Evolutionary conservation across 2,113 vertebrate genomes (phyloP), one percentile per base, ranked within the genome.

Genomic region (Lipophrys pholis): DNA sequence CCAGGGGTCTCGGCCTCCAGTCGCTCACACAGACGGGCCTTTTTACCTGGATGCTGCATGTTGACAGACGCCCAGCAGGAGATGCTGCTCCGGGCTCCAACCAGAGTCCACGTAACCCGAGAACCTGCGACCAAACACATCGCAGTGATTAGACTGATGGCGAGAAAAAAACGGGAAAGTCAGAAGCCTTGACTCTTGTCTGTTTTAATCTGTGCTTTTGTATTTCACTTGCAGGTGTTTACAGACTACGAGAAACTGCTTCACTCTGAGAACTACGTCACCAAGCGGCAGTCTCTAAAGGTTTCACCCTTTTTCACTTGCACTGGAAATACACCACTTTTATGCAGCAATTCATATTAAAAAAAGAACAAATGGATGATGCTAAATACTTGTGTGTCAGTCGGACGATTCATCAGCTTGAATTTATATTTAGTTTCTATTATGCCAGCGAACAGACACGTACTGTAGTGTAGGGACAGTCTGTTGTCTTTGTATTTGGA

Each of bases 221-320:
- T 71, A 0, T 89, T 59, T 88, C 53, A 5, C 21, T 48, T 83
- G 40, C 91, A 99, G 97, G 95, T 99, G 84, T 99, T 99, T 91
- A 92, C 94, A 66, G 94, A 98, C 76, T 99, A 99, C 61, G 97
- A 99, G 93, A 99, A 99, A 89, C 93, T 99, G 79, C 95, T 99
- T 79, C 94, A 96, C 79, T 99, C 97, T 57, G 97, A 98, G 87
- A 99, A 99, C 91, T 99, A 99, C 0, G 97, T 99, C 81, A 99
- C 97, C 48, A 99, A 98, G 90, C 96, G 97, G 83, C 97, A 99
- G 86, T 99, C 97, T 56, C 90, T 99, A 86, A 99, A 99, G 97
- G 97, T 99, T 92, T 7, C 80, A 7, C 35, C 54, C n/a, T 30
- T 30, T 30, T 30, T 30, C 21, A 30, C 4, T 30, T 30, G 21